Base-by-base conservation (phyloP, 2,113 vertebrate species). In the Phaetusa simplex region DNA sequence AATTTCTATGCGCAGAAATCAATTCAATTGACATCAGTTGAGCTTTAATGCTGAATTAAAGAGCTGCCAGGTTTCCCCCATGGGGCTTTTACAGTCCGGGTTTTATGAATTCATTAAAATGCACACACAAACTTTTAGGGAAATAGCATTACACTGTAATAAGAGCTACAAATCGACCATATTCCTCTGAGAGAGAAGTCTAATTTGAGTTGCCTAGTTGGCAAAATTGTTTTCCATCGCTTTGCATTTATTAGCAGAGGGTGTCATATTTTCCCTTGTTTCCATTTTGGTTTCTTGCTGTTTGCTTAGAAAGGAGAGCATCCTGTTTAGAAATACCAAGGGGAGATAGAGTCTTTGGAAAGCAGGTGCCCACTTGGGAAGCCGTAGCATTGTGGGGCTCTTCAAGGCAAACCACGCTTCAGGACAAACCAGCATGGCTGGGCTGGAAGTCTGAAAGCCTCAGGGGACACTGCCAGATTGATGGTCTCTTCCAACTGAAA, bases 81-180 rank as follows among this genome's bases (percentile, higher is more conserved):
- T 88, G 93, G 93, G 97, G 92, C 95, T 96, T 95, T 94, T 96
- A 95, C 82, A 97, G 95, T 97, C 95, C 90, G 36, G 96, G 92
- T 95, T 98, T 98, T 97, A 97, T 97, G 95, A 98, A 97, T 97
- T 97, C 97, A 96, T 97, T 98, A 98, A 98, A 97, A 98, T 93
- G 95, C 93, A 88, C 93, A 94, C 90, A 76, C 95, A 98, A 97
- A 98, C 96, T 97, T 98, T 96, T 97, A 98, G 96, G 97, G 96
- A 97, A 98, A 95, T 95, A 96, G 93, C 91, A 95, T 95, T 96
- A 96, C 88, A 73, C 92, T 96, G 95, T 97, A 97, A 97, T 97
- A 97, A 97, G 92, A 98, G 94, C 97, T 97, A 96, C 95, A 98
- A 91, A 98, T 96, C 89, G 95, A 97, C 93, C 95, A 61, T 77